Conservation (phyloP, 2,888 invertebrate genomes). For the Stenodema calcarata region DNA sequence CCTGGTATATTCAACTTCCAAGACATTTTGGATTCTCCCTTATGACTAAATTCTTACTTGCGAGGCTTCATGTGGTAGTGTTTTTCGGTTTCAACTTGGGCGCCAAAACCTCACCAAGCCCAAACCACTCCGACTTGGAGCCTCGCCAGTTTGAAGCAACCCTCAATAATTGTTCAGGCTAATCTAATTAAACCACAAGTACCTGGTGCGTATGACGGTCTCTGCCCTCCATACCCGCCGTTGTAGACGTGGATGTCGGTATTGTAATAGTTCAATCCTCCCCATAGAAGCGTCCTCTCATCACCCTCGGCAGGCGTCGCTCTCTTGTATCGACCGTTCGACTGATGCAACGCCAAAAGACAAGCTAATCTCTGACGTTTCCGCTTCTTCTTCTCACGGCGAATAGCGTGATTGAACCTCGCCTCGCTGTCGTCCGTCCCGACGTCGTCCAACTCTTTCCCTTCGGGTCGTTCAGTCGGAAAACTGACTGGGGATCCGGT, state of each 20-base stretch:
- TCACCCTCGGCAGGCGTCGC: constrained; percentile 13
- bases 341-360: constrained; percentile 6
- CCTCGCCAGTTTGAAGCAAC: too few relatives aligned
- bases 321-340: background rate
- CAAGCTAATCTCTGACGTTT: constrained; percentile 14
- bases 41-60: too few relatives aligned
- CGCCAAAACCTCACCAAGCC: too few relatives aligned
- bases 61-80: too few relatives aligned
- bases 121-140: too few relatives aligned
- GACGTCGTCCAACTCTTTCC: background rate
- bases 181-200: too few relatives aligned
- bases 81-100: too few relatives aligned
- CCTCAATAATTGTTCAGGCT: too few relatives aligned
- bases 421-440: background rate
- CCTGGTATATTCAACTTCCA: too few relatives aligned
- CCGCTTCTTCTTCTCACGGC: constrained; percentile 5
- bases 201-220: constrained; percentile 29
- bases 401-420: background rate
- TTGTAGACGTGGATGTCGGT: constrained; percentile 47
- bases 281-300: constrained; percentile 43
- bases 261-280: constrained; percentile 45
- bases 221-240: constrained; percentile 30
- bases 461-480: constrained; percentile 12
- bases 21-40: too few relatives aligned
- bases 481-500: constrained; percentile 11